Base-by-base conservation (phyloP, 2,888 invertebrate species). In the Tipula lateralis region DNA sequence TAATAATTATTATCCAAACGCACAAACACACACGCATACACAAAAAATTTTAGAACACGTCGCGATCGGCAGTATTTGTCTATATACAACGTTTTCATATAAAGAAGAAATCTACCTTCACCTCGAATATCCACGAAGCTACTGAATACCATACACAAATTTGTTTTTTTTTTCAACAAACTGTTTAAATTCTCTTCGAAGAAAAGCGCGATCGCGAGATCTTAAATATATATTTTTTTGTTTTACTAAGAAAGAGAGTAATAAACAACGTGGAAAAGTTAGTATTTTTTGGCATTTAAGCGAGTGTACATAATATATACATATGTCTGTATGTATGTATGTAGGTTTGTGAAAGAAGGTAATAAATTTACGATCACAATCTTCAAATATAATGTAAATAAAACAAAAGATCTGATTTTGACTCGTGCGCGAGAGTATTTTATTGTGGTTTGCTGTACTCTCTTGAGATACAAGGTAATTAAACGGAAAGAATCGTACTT, bases 41-140 rank as follows among this genome's bases (percentile, higher is more conserved):
- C 66, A 12, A 66, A 66, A 66, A 66, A 24, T 66, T 24, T 44
- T 24, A 16, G 66, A 66, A 13, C 66, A 66, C 19, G 66, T 66
- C 66, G 66, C 66, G 66, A 66, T 66, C 66, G 66, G 66, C 9
- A 66, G 66, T 24, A 66, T 66, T 24, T 24, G n/a, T 66, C 24
- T 66, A 9, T 66, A 66, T 24, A 66, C 24, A 66, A 66, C 66
- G 24, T 24, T 66, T 66, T 66, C 24, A 24, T 66, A 66, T 66
- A 66, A 44, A 44, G 44, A n/a, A 66, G 1, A 66, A 66, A 66
- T 66, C 66, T 66, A 66, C 82, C 83, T 83, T 83, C 83, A 34
- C 83, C 83, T 83, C 83, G 83, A 83, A 83, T 30, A 83, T 34
- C 83, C 34, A 30, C 83, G 83, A 83, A 83, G 83, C 83, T 83